Evolutionary conservation across 2,113 vertebrate genomes (phyloP), one percentile per base, ranked within the genome.

Genomic region (Hippocampus abdominalis): DNA sequence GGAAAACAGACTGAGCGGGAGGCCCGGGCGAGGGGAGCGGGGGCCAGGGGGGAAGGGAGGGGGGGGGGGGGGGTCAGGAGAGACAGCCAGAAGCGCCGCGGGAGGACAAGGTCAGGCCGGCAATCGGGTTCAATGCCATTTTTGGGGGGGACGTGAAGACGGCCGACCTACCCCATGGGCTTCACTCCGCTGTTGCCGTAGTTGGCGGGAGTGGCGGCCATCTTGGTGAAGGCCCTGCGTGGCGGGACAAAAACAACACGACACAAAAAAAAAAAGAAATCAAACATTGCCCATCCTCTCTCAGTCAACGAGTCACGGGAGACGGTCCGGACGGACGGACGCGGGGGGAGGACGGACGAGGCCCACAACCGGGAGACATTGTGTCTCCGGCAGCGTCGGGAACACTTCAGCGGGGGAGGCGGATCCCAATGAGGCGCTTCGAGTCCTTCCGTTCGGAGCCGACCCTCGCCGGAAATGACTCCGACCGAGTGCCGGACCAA

Each of bases 191-290:
- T 89, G 74, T 87, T 96, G 71, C 96, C 95, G 64, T 96, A 97
- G 91, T 91, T 98, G 62, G 96, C 78, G 29, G 97, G 96, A 76
- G 94, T 85, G 70, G 95, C 92, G 71, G 97, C 95, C 94, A 99
- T 96, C 90, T 98, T 99, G 74, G 96, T 91, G 86, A 98, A 98
- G 68, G 97, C 96, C 84, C 96, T 98, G 78, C 3, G 71, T 66
- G 60, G 46, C 1, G 63, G 1, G 39, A 40, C 56, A 15, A 54
- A 54, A 40, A 21, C 49, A 51, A 46, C 16, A 10, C 44, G 9
- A n/a, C n/a, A n/a, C n/a, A n/a, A n/a, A n/a, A n/a, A 27, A 13
- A 13, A 13, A 4, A 4, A 49, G 1, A 48, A 6, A 49, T 54
- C 51, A 54, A 49, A 49, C 15, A 6, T 16, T 46, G 3, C 13